Evolutionary conservation across 1,140 invertebrate species (phyloP).

Genomic region (Leptestheria dahalacensis): DNA sequence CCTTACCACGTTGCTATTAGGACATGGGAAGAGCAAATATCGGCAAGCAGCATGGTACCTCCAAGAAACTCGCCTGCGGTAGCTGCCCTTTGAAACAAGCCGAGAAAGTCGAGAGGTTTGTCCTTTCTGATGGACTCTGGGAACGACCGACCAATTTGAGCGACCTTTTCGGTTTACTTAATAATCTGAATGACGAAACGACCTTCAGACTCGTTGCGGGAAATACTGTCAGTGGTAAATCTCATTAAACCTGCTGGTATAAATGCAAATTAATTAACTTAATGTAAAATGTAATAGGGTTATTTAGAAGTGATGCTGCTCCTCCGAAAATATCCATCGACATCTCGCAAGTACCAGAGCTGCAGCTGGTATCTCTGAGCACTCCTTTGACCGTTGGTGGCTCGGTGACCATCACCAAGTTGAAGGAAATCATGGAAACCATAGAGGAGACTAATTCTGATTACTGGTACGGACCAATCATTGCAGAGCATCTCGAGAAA

Average conservation of each 20-base stretch:
- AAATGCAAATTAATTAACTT: no score
- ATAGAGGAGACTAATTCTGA: slow-evolving; percentile 18
- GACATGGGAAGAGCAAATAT: no score
- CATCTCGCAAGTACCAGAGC: slow-evolving; percentile 25
- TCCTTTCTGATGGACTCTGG: slow-evolving; percentile 8
- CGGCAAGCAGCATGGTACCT: no score
- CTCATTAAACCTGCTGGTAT: no score
- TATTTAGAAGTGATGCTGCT: slow-evolving; percentile 29
- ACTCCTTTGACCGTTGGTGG: slow-evolving; percentile 18
- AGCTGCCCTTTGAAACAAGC: background rate
- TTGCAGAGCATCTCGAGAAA: slow-evolving; percentile 23
- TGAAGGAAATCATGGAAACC: slow-evolving; percentile 20
- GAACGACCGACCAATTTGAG: slow-evolving; percentile 8
- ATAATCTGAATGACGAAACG: slow-evolving; percentile 25
- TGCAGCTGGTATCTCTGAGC: slow-evolving; percentile 17
- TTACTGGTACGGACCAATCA: slow-evolving; percentile 21
- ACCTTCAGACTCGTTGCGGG: slow-evolving; percentile 45
- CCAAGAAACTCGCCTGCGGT: no score
- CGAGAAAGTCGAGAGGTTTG: background rate
- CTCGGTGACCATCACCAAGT: slow-evolving; percentile 18
- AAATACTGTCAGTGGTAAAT: no score
- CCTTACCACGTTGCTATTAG: no score
- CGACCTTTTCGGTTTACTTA: slow-evolving; percentile 33
- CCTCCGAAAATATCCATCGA: slow-evolving; percentile 27
- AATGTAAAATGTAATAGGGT: no score